Percentiles rank a stretch among this genome's conserved stretches.
phyloP scores from a whole-genome alignment of 37 sponge, comb jelly and placozoan genomes.

The Trichoplax adhaerens region DNA sequence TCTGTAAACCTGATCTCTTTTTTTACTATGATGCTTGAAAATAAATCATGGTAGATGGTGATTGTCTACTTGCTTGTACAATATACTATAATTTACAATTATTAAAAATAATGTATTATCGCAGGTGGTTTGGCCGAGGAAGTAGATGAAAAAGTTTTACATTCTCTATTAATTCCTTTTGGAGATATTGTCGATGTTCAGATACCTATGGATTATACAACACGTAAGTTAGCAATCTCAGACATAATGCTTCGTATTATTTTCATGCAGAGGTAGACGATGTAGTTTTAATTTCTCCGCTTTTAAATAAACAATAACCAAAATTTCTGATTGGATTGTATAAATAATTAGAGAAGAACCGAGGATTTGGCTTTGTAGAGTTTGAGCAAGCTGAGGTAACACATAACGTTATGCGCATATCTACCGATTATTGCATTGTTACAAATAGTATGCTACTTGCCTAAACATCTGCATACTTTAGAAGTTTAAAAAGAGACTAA shows the following conservation, averaged over 20 bases:
- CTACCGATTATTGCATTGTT: too few relatives aligned
- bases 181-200: conserved; percentile 88
- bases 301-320: background rate
- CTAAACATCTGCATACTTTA: too few relatives aligned
- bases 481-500: too few relatives aligned
- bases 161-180: conserved; percentile 94
- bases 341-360: background rate
- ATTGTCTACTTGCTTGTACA: too few relatives aligned
- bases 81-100: background rate
- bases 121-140: conserved; percentile 88
- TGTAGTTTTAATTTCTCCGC: background rate
- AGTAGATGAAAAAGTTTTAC: conserved; percentile 88
- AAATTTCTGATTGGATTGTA: background rate
- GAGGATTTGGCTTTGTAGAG: conserved; percentile 84
- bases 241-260: background rate
- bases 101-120: background rate
- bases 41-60: too few relatives aligned
- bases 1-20: too few relatives aligned
- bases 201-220: conserved; percentile 83
- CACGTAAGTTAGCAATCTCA: background rate
- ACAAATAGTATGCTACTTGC: too few relatives aligned
- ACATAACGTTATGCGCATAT: too few relatives aligned
- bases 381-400: conserved; percentile 54
- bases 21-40: too few relatives aligned
- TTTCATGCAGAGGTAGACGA: background rate